phyloP scores from a whole-genome alignment of 2,113 vertebrate species.

The Connochaetes taurinus region DNA sequence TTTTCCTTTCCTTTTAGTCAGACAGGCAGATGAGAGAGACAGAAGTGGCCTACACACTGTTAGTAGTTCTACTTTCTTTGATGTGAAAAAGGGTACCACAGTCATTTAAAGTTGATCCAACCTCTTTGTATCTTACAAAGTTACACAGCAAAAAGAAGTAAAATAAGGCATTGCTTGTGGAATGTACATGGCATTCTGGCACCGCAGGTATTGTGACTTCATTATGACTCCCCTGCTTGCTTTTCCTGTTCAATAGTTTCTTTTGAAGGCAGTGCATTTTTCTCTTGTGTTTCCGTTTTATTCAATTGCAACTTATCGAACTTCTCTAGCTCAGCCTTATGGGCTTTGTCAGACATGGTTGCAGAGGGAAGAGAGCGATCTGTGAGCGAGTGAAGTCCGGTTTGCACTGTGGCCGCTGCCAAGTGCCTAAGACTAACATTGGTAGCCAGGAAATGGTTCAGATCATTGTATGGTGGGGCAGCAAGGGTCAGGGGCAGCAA shows the following conservation, averaged over 20 bases:
- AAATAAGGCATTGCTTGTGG: constrained; percentile 94
- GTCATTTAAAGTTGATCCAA: constrained; percentile 85
- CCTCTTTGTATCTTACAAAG: constrained; percentile 90
- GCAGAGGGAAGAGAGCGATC: constrained; percentile 53
- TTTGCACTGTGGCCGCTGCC: neutral
- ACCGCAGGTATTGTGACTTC: constrained; percentile 72
- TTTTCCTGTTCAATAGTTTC: constrained; percentile 97
- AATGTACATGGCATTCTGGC: constrained; percentile 88
- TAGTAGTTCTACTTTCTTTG: constrained; percentile 81
- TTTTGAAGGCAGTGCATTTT: constrained; percentile 89
- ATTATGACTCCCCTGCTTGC: constrained; percentile 84
- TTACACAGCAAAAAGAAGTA: constrained; percentile 90
- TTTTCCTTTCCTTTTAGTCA: constrained; percentile 50
- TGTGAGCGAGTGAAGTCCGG: neutral
- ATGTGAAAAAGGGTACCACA: constrained; percentile 82
- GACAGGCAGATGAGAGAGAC: constrained; percentile 79
- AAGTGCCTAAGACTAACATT: neutral
- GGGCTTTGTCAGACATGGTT: constrained; percentile 93
- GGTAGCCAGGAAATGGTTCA: neutral
- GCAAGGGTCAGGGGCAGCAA: neutral
- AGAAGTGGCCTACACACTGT: constrained; percentile 55
- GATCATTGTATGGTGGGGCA: neutral
- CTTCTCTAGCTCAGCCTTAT: constrained; percentile 86
- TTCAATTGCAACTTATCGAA: constrained; percentile 95
- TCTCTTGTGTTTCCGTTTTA: constrained; percentile 93